Evolutionary conservation across 2,797 vertebrate species (phyloP), one percentile per base, ranked within the genome.

Genomic region (Intellagama lesueurii): DNA sequence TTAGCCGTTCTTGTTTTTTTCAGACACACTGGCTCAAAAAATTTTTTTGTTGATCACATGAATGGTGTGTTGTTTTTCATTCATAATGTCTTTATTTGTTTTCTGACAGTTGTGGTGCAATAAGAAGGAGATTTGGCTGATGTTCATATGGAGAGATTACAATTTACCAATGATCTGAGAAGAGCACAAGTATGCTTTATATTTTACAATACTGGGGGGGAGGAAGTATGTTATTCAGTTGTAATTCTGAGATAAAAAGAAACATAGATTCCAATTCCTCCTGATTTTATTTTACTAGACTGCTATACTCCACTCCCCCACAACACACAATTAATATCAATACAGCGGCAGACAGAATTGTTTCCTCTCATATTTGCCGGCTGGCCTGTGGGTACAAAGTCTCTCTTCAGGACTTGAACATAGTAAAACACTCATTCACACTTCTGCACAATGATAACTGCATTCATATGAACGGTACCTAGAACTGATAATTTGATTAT

Each of bases 21-120:
- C 70, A 81, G 40, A 68, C 77, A 64, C 24, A 64, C 22, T 44
- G 22, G 30, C 70, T 77, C 52, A 56, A 56, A 56, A 56, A 52
- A 56, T 89, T 81, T 40, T 40, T 7, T 70, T 5, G 56, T 12
- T 2, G 0, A 0, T 9, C 49, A 44, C 0, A 66, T 3, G 22
- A 14, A 1, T 66, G 5, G 28, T 68, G 3, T 2, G 78, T 11
- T 0, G 32, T 56, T 49, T 11, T 1, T 75, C 7, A 0, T 3
- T 47, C 1, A 44, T 73, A 7, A 26, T 1, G 0, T 32, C 5
- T 17, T n/a, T 0, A 7, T 56, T 0, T 11, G 32, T 32, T 76
- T 78, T 11, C 3, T 0, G 19, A 0, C 2, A 35, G 35, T 0
- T 14, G 7, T 2, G 28, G 6, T 4, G 9, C 26, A 0, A 73